Percentiles rank a stretch among this genome's conserved stretches.
These are phyloP conservation scores for Laticauda colubrina DNA, from an alignment of 2,113 vertebrate species.

Conservation along the genomic window DNA sequence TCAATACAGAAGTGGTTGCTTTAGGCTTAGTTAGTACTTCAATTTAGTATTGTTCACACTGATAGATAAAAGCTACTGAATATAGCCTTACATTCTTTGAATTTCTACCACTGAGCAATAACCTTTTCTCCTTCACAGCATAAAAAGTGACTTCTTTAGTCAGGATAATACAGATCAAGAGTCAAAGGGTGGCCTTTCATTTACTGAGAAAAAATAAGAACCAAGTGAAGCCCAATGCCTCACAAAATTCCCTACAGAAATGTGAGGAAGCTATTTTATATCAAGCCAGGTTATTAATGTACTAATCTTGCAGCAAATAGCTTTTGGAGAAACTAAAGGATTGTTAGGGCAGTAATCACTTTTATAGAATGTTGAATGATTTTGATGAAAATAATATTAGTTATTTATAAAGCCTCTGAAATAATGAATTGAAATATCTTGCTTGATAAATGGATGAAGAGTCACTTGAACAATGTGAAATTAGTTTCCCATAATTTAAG, in stretches of 20 bases:
- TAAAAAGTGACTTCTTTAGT: neutral
- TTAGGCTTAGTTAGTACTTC: neutral
- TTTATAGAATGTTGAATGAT: neutral
- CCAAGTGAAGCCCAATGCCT: neutral
- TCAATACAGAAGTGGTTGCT: neutral
- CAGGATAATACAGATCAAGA: neutral
- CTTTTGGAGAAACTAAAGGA: neutral
- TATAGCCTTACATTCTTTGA: neutral
- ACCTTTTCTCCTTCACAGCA: neutral
- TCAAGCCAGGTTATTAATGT: neutral
- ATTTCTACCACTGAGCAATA: neutral
- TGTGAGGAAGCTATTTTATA: neutral
- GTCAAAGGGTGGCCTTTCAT: neutral
- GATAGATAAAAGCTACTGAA: neutral
- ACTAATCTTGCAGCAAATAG: neutral
- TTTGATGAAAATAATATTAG: neutral
- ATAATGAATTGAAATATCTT: neutral
- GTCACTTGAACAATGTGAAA: neutral
- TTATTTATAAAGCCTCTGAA: neutral
- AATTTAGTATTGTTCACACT: neutral
- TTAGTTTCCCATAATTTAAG: neutral
- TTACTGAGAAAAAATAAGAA: neutral
- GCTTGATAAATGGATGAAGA: neutral
- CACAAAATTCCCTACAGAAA: neutral
- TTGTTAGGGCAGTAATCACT: neutral